Evolutionary conservation across 1,140 invertebrate species (phyloP), one percentile per base, ranked within the genome.

Genomic region (Nasonia giraulti): DNA sequence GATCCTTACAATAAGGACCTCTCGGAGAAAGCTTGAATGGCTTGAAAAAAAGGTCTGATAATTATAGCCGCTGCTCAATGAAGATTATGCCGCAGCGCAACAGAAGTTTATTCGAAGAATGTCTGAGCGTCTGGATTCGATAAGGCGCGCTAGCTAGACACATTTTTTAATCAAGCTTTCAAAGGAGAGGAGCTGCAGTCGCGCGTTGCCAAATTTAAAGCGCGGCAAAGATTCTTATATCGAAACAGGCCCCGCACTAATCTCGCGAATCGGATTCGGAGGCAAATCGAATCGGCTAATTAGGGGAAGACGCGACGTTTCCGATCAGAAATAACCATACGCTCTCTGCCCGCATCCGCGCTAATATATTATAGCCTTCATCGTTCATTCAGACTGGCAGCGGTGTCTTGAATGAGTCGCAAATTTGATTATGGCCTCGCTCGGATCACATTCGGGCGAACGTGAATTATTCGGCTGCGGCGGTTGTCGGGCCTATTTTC

Each of bases 351-450:
- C 33, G 33, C 50, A 50, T 66, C 71, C 50, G n/a, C 47, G 71
- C 76, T 62, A 76, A 85, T 76, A 76, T 50, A 20, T 10, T 75
- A 31, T 50, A 23, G 10, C 8, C 50, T 69, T 17, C 50, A 11
- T 77, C 31, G 31, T 20, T 2, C 37, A 37, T 47, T 31, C 37
- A 68, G 55, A 76, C 33, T 31, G 66, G 62, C 17, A 44, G 62
- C 17, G 71, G 55, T 79, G 50, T 83, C 6, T 69, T 71, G 76
- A 83, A 78, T 55, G 44, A 78, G 78, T 33, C 68, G 44, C 6
- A 78, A 77, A 83, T 78, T 83, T 78, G 78, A 78, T 78, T 73
- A 76, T 71, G 23, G 8, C 8, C 8, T 44, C 27, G 31, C 62
- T 68, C 12, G n/a, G 33, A 31, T 78, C 33, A 11, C 11, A 62